Percentiles rank a stretch among this genome's conserved stretches.
phyloP scores from a whole-genome alignment of 2,797 vertebrate genomes.

The Mormyrops boulengeri region DNA sequence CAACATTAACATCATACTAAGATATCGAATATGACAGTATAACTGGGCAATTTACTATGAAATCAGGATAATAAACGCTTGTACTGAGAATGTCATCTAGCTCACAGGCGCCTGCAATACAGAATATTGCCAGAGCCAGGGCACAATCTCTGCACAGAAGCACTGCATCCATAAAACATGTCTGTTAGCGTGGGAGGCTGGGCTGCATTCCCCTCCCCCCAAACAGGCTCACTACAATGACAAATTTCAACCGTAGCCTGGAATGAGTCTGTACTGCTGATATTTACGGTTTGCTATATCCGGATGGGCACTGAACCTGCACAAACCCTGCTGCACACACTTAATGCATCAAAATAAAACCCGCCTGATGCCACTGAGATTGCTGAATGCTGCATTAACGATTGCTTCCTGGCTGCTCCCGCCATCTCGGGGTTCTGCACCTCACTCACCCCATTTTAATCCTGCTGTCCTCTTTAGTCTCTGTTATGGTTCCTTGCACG shows the following conservation, averaged over 20 bases:
- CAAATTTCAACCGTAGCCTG: conserved; percentile 1
- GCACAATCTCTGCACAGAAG: not conserved
- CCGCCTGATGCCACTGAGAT: not conserved
- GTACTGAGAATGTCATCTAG: not conserved
- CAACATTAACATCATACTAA: not conserved
- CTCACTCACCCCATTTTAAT: conserved; percentile 43
- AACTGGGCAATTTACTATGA: not conserved
- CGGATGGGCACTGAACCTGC: not conserved
- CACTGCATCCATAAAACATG: conserved; percentile 13
- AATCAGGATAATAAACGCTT: not conserved
- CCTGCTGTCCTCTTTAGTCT: conserved; percentile 18
- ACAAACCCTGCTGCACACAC: not conserved
- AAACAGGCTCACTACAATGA: not conserved
- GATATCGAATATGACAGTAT: not conserved
- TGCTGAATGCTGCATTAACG: not conserved
- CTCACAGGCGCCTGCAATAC: not conserved
- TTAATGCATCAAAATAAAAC: not conserved
- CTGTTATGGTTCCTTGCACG: conserved; percentile 18
- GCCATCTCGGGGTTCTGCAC: not conserved
- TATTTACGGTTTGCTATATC: not conserved
- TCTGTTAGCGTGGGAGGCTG: not conserved
- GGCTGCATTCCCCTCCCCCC: not conserved
- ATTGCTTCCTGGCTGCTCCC: not conserved
- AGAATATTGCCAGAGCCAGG: not conserved
- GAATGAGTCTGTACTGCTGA: not conserved